A percentile compares a stretch with the other conserved stretches of the same genome.
phyloP scores from a whole-genome alignment of 1,140 invertebrate genomes.

The Cotesia glomerata region DNA sequence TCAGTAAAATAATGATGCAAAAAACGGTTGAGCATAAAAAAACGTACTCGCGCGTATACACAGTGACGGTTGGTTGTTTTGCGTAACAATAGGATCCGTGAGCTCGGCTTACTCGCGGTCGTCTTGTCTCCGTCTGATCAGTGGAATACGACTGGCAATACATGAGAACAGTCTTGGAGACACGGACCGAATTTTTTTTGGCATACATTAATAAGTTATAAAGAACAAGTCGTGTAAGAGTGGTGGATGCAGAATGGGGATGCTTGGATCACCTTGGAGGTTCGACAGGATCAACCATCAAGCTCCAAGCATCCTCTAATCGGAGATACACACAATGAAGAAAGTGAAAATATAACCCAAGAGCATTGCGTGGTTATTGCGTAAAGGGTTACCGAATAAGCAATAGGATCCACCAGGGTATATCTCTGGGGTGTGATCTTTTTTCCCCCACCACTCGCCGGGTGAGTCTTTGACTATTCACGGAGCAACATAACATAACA shows the following conservation, averaged over 20 bases:
- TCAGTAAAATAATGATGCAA: conserved; percentile 24
- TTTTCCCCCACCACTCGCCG: conserved; percentile 24
- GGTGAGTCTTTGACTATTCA: background rate
- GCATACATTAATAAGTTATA: conserved; percentile 19
- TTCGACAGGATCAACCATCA: background rate
- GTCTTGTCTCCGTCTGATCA: conserved; percentile 18
- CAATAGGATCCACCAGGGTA: conserved; percentile 32
- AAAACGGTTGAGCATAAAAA: conserved; percentile 44
- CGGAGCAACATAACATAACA: background rate
- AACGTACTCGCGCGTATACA: background rate
- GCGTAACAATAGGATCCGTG: conserved; percentile 47
- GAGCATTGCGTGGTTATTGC: conserved; percentile 18
- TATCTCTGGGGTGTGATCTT: conserved; percentile 55
- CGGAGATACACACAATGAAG: background rate
- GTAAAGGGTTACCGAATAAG: conserved; percentile 20
- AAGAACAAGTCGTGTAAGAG: conserved; percentile 30
- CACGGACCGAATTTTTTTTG: conserved; percentile 30
- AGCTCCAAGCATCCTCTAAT: background rate
- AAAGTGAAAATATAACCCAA: background rate
- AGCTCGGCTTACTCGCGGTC: conserved; percentile 9
- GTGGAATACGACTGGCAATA: no score
- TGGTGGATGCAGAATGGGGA: conserved; percentile 20
- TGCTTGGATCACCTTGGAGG: background rate
- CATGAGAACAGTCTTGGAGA: conserved; percentile 38
- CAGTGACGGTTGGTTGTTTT: conserved; percentile 47